These are phyloP conservation scores for Indicator maculatus DNA, from an alignment of 2,113 vertebrate species.

Conservation along the genomic window DNA sequence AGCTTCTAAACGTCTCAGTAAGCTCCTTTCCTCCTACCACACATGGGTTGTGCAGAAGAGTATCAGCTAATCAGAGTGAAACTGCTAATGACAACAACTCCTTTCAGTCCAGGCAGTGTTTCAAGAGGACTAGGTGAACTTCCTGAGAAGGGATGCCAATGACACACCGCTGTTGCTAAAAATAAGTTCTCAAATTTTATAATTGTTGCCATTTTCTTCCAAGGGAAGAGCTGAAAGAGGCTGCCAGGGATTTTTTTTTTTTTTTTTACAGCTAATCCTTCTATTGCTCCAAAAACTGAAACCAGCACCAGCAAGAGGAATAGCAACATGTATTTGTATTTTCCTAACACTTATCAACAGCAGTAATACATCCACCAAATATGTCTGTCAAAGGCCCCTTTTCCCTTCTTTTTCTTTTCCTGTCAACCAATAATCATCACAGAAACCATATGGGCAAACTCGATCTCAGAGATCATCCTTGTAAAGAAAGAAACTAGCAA, in stretches of 20 bases:
- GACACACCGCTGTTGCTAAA: neutral
- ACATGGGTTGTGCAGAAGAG: neutral
- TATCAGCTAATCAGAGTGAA: neutral
- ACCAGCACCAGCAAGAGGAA: neutral
- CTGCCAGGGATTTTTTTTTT: neutral
- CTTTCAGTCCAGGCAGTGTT: neutral
- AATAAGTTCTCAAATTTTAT: conserved; percentile 18
- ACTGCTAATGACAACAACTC: neutral
- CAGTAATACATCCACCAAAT: neutral
- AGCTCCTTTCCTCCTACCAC: neutral
- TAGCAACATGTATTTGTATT: neutral
- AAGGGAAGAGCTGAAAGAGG: conserved; percentile 13
- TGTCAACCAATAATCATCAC: neutral
- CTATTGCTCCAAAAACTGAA: neutral
- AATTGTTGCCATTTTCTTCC: conserved; percentile 37
- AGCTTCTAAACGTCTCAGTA: neutral
- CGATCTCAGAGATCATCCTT: neutral
- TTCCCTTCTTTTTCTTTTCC: neutral
- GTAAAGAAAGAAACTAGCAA: neutral
- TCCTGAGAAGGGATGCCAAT: neutral
- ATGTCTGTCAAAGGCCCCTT: neutral
- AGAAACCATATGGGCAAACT: neutral
- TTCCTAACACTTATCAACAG: neutral
- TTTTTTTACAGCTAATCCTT: neutral
- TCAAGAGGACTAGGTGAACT: neutral